Evolutionary conservation across 2,113 vertebrate genomes (phyloP), one percentile per base, ranked within the genome.

Genomic region (Halichoerus grypus): DNA sequence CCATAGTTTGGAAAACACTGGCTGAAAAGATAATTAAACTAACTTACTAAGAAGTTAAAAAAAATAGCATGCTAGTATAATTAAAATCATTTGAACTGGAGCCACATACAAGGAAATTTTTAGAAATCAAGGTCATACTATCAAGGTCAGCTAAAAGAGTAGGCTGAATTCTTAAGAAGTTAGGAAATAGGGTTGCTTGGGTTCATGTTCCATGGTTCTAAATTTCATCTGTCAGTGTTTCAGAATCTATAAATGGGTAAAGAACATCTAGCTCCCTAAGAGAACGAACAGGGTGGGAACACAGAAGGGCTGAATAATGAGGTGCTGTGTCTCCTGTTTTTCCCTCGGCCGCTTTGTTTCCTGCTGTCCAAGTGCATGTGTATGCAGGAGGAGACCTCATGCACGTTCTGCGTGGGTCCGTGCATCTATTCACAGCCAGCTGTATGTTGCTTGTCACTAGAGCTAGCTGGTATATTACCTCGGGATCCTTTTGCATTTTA

Each of bases 231-330:
- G 55, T 88, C 88, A 90, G 14, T 31, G 15, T 86, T 97, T 96
- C 6, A 33, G 65, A 71, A 53, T 94, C 96, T 91, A n/a, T 92
- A 93, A 91, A 85, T 91, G 95, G 72, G 67, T 26, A 46, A 31
- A 87, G 92, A 93, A 88, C 71, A 93, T 93, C 51, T 2, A 81
- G 46, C 91, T 94, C 42, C 80, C 36, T 49, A 12, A 57, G 80
- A 77, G 88, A 81, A 61, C 0, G 1, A 67, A 21, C n/a, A 63
- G 61, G 31, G 28, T 33, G 22, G 74, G 46, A 76, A 82, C 36
- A 71, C 91, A 97, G 86, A 88, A 95, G 46, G 46, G 6, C 83
- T 95, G 82, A 51, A 91, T 94, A 94, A 80, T 57, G 88, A 96
- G 28, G 28, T 4, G 26, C 88, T 79, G 21, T 91, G 51, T 86